Evolutionary conservation across 2,113 vertebrate species (phyloP), one percentile per base, ranked within the genome.

Genomic region (Dunckerocampus dactyliophorus): DNA sequence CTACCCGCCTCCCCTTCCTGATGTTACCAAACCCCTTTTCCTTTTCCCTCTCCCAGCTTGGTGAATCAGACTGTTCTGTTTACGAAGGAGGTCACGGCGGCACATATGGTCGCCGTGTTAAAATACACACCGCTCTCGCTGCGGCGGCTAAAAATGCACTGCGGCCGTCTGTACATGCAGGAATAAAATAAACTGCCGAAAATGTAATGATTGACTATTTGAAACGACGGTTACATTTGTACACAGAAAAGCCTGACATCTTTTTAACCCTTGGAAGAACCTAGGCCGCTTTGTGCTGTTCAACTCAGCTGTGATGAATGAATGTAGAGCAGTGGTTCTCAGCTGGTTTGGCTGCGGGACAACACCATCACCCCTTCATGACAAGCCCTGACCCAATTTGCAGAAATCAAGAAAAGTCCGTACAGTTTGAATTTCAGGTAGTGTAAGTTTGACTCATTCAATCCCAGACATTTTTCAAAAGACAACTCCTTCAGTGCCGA

Each of bases 121-220:
- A 90, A 90, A 90, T 88, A 89, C 84, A 91, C 88, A 91, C 62
- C 34, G 83, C 79, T 87, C 80, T 85, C 85, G 83, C 87, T 69
- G 79, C 65, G 63, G 85, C 77, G 19, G 84, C 91, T 89, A 89
- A 89, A 91, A 90, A 87, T 83, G 86, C 83, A 89, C 71, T 89
- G 90, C 69, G 91, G 89, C 87, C 80, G 89, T 89, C 88, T 90
- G 90, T 88, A 89, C 84, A 82, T 71, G 85, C 84, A 79, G 76
- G 84, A 89, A 87, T 90, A 90, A 91, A 92, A 92, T 90, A 92
- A 92, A 91, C 89, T 34, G 71, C 84, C 78, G 83, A 87, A 84
- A 83, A 82, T 91, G 88, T 89, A 89, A 89, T 86, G 85, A 90
- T 85, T 84, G 87, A 89, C 81, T 86, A 80, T 89, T 90, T 90